These are phyloP conservation scores for Otolemur garnettii DNA, from an alignment of 2,113 vertebrate genomes.

Conservation along the genomic window DNA sequence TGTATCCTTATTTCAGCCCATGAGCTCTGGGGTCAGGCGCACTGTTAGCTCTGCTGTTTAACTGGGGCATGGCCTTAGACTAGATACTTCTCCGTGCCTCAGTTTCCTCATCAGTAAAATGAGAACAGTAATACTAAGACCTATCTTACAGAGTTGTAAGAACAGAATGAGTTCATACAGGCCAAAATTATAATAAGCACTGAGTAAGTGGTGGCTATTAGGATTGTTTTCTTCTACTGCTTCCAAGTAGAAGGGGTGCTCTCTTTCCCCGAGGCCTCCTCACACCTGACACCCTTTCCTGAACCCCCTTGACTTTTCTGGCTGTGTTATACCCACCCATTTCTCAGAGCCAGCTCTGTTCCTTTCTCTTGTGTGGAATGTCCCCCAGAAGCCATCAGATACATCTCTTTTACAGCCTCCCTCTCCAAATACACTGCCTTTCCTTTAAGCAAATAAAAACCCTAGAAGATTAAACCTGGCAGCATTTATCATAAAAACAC, in stretches of 20 bases:
- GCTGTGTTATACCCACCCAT: background rate
- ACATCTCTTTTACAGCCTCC: background rate
- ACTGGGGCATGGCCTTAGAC: background rate
- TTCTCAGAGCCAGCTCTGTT: background rate
- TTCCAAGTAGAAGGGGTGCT: background rate
- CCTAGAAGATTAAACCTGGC: background rate
- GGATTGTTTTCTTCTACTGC: background rate
- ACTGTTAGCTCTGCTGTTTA: background rate
- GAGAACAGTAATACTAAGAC: background rate
- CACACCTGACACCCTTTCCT: background rate
- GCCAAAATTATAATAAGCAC: background rate
- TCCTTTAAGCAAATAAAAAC: constrained; percentile 5
- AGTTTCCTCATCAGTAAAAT: background rate
- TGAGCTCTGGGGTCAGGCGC: background rate
- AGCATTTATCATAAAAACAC: background rate
- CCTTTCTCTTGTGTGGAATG: background rate
- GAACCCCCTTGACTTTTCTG: background rate
- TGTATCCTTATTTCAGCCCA: background rate
- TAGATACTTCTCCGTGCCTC: background rate
- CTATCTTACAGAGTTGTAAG: background rate
- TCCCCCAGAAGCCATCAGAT: background rate
- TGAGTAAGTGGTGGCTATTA: too few species aligned
- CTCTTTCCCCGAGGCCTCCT: background rate
- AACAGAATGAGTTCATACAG: background rate
- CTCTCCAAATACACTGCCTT: background rate